These are phyloP conservation scores for Solea senegalensis DNA, from an alignment of 2,113 vertebrate genomes.

Conservation along the genomic window DNA sequence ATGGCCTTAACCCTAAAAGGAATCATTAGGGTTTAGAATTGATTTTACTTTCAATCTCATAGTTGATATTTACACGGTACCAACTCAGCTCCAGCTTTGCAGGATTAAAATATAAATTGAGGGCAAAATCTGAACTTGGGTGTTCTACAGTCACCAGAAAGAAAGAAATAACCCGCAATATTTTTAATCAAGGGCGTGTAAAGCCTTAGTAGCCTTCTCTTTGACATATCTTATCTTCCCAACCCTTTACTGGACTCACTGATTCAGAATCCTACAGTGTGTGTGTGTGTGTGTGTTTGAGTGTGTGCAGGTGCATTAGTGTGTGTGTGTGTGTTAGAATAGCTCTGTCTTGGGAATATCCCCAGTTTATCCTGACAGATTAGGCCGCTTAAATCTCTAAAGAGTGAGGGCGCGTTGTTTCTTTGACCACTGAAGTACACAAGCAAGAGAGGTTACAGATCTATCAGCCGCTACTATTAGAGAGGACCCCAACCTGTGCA, in stretches of 20 bases:
- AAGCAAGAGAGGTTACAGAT: conserved; percentile 58
- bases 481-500: conserved; percentile 27
- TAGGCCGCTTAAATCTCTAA: conserved; percentile 74
- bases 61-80: background rate
- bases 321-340: conserved; percentile 66
- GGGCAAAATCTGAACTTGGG: background rate
- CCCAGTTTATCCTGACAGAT: conserved; percentile 78
- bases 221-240: conserved; percentile 37
- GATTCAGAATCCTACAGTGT: conserved; percentile 38
- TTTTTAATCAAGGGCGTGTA: conserved; percentile 42
- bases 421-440: conserved; percentile 65
- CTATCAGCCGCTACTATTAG: conserved; percentile 39
- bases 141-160: background rate
- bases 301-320: conserved; percentile 8
- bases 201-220: conserved; percentile 60
- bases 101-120: background rate
- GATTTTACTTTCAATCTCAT: background rate
- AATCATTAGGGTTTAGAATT: background rate
- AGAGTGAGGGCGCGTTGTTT: conserved; percentile 68
- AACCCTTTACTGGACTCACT: conserved; percentile 45
- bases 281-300: conserved; percentile 26
- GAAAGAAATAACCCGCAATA: conserved; percentile 12
- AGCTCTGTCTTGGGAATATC: conserved; percentile 75
- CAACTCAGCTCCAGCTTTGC: background rate
- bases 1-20: background rate